These are phyloP conservation scores for Monomorium pharaonis DNA, from an alignment of 1,140 invertebrate genomes.

Conservation along the genomic window DNA sequence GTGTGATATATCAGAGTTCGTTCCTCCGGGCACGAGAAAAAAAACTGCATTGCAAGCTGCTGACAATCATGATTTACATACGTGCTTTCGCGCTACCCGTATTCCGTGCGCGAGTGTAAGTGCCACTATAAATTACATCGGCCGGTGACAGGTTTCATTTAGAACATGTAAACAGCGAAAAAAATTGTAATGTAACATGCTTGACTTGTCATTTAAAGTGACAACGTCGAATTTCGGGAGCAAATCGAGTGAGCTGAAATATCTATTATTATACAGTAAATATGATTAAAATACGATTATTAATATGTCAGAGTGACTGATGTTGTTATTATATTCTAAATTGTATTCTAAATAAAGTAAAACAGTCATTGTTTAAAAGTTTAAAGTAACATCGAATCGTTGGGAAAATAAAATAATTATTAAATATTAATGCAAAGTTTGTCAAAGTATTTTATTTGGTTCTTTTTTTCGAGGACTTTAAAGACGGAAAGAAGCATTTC, in stretches of 20 bases:
- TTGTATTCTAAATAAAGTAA: neutral
- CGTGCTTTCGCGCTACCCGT: neutral
- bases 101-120: neutral
- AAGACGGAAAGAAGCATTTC: neutral
- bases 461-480: neutral
- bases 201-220: neutral
- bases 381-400: neutral
- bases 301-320: neutral
- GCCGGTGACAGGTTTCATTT: neutral
- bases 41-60: neutral
- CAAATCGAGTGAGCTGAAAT: neutral
- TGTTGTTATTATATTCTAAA: neutral
- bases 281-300: neutral
- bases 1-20: neutral
- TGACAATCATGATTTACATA: neutral
- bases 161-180: neutral
- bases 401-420: neutral
- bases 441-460: neutral
- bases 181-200: neutral
- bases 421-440: neutral
- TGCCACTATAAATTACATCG: constrained; percentile 5
- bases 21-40: neutral
- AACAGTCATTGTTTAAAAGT: neutral
- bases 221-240: neutral
- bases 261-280: neutral